Evolutionary conservation across 2,797 vertebrate genomes (phyloP).

Genomic region (Anabas testudineus): DNA sequence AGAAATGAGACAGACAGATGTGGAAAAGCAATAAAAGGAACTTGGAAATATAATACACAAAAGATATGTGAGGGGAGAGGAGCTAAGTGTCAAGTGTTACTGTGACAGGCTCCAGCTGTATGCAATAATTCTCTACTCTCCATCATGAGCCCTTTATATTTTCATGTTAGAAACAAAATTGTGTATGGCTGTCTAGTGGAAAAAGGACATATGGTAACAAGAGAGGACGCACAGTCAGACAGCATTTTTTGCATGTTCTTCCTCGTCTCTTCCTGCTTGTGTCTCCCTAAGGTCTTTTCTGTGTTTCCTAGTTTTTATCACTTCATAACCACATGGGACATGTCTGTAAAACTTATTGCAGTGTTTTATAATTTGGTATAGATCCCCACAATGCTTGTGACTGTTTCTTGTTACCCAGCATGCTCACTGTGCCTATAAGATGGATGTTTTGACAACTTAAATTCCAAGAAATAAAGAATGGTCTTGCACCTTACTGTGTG

Average conservation of each 20-base stretch:
- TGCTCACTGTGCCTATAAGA: constrained; percentile 55
- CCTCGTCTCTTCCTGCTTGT: constrained; percentile 59
- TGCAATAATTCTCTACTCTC: constrained; percentile 65
- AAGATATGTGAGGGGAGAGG: constrained; percentile 57
- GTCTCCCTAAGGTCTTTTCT: constrained; percentile 53
- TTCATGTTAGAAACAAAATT: constrained; percentile 55
- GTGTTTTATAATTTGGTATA: constrained; percentile 70
- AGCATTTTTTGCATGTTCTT: constrained; percentile 82
- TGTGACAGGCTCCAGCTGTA: constrained; percentile 76
- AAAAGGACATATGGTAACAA: constrained; percentile 74
- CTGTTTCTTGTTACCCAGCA: constrained; percentile 74
- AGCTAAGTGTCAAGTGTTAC: constrained; percentile 66
- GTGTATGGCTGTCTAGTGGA: constrained; percentile 59
- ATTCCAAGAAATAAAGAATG: constrained; percentile 36
- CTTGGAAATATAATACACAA: constrained; percentile 40
- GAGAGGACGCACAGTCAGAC: constrained; percentile 77
- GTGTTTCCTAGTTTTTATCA: constrained; percentile 56
- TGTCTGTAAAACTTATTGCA: constrained; percentile 64
- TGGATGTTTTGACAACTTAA: constrained; percentile 54
- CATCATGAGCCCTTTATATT: constrained; percentile 57
- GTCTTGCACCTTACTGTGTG: constrained; percentile 35
- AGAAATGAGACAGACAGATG: constrained; percentile 46
- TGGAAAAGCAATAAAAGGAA: constrained; percentile 34
- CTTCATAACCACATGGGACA: constrained; percentile 61
- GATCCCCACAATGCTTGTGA: constrained; percentile 54